These are phyloP conservation scores for Eueides isabella DNA, from an alignment of 1,140 invertebrate species.

Conservation along the genomic window DNA sequence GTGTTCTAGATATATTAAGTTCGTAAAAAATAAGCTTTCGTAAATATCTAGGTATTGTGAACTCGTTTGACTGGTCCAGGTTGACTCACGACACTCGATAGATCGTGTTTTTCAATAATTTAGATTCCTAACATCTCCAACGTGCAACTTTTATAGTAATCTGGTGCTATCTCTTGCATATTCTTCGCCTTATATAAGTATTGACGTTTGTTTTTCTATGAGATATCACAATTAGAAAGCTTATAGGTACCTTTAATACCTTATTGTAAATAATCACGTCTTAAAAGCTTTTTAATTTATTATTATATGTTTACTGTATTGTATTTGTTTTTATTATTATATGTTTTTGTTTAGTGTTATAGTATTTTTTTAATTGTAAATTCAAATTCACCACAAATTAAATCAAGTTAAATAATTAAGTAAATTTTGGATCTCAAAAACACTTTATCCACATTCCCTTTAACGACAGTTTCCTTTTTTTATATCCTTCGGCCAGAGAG, in stretches of 20 bases:
- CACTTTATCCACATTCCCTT: slow-evolving; percentile 5
- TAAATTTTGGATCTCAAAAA: not conserved
- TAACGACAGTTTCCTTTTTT: slow-evolving; percentile 16
- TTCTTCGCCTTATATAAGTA: slow-evolving; percentile 30
- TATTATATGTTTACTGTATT: too few species aligned
- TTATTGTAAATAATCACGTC: too few species aligned
- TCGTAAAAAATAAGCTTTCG: slow-evolving; percentile 35
- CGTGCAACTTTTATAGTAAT: not conserved
- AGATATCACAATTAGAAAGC: not conserved
- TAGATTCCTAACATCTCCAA: not conserved
- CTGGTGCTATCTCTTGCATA: slow-evolving; percentile 24
- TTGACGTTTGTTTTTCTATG: not conserved
- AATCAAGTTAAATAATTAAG: too few species aligned
- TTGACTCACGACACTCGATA: slow-evolving; percentile 22
- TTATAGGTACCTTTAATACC: not conserved
- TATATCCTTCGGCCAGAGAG: slow-evolving; percentile 16
- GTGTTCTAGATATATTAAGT: slow-evolving; percentile 34
- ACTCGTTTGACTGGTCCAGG: slow-evolving; percentile 25
- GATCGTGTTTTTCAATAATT: not conserved
- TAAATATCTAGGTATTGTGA: slow-evolving; percentile 29
- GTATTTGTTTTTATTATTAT: too few species aligned
- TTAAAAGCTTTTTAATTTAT: too few species aligned
- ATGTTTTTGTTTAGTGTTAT: too few species aligned
- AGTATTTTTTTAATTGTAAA: not conserved
- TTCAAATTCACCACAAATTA: too few species aligned